Conservation (phyloP, 2,797 vertebrate species). For the Clarias platycephalus region DNA sequence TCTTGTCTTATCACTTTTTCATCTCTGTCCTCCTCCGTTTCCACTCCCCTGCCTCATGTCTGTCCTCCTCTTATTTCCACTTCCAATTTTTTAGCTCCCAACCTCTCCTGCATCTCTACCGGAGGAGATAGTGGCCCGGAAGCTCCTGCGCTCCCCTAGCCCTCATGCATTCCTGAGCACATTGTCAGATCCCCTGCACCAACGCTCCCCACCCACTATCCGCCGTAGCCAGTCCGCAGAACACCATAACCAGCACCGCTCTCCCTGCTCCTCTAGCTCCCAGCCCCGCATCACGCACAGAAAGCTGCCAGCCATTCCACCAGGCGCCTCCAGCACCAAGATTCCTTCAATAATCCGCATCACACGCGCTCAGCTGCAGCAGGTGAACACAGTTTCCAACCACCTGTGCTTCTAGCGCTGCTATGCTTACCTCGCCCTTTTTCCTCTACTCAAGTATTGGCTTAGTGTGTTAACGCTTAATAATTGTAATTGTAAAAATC, state of each 20-base stretch:
- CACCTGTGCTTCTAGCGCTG: neutral
- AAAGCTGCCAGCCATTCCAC: constrained; percentile 87
- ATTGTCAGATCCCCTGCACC: constrained; percentile 81
- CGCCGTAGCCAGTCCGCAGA: constrained; percentile 85
- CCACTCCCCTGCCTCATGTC: constrained; percentile 37
- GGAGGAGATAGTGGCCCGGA: constrained; percentile 77
- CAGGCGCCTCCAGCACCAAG: constrained; percentile 80
- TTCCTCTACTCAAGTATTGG: neutral
- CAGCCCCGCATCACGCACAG: constrained; percentile 73
- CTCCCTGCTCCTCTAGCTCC: constrained; percentile 69
- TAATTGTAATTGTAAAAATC: no score
- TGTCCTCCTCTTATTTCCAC: constrained; percentile 37
- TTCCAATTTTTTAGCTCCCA: constrained; percentile 80
- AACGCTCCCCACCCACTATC: constrained; percentile 74
- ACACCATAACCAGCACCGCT: constrained; percentile 67
- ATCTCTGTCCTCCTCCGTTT: constrained; percentile 38
- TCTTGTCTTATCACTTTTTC: constrained; percentile 40
- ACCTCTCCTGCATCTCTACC: constrained; percentile 87
- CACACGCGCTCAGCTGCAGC: constrained; percentile 88
- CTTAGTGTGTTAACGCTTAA: neutral
- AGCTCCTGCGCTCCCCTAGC: constrained; percentile 82
- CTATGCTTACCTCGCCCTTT: neutral
- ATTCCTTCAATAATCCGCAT: constrained; percentile 90
- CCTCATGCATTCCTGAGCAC: constrained; percentile 82
- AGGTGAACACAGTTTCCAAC: constrained; percentile 79